A percentile compares a stretch with the other conserved stretches of the same genome.
Conservation (phyloP, 2,797 vertebrate genomes). For the Myotis planiceps region DNA sequence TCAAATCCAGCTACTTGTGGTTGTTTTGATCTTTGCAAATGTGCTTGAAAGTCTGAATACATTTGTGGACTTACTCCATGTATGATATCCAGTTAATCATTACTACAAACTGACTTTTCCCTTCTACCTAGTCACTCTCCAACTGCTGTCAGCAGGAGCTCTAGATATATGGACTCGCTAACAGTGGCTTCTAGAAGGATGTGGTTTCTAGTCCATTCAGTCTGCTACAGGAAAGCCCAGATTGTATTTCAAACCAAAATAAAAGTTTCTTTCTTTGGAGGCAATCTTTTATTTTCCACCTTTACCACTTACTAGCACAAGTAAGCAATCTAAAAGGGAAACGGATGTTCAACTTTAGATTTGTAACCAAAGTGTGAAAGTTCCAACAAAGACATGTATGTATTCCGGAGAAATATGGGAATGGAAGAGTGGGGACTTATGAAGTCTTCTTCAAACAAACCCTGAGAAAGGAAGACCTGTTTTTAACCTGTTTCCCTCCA, state of each 20-base stretch:
- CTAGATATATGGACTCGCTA: not conserved
- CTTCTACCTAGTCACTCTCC: not conserved
- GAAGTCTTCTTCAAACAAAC: not conserved
- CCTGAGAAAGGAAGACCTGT: not conserved
- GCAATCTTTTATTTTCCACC: not conserved
- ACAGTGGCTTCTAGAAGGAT: not conserved
- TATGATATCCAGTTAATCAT: slow-evolving; percentile 53
- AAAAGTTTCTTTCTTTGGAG: not conserved
- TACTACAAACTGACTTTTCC: slow-evolving; percentile 63
- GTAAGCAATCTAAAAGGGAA: slow-evolving; percentile 10
- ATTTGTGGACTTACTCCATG: slow-evolving; percentile 43
- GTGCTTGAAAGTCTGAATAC: slow-evolving; percentile 49
- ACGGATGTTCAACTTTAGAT: not conserved
- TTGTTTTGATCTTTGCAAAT: slow-evolving; percentile 74
- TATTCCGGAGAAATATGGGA: not conserved
- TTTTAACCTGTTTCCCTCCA: not conserved
- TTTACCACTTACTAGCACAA: slow-evolving; percentile 13
- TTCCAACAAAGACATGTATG: not conserved
- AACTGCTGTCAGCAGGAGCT: slow-evolving; percentile 39
- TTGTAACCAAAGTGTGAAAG: not conserved
- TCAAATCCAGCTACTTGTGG: slow-evolving; percentile 57
- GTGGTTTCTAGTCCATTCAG: not conserved
- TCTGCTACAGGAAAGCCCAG: not conserved
- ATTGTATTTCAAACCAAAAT: slow-evolving; percentile 59
- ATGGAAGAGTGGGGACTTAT: not conserved